Percentiles rank a stretch among this genome's conserved stretches.
Evolutionary conservation across 2,797 vertebrate species (phyloP).

Genomic region (Merluccius polli): DNA sequence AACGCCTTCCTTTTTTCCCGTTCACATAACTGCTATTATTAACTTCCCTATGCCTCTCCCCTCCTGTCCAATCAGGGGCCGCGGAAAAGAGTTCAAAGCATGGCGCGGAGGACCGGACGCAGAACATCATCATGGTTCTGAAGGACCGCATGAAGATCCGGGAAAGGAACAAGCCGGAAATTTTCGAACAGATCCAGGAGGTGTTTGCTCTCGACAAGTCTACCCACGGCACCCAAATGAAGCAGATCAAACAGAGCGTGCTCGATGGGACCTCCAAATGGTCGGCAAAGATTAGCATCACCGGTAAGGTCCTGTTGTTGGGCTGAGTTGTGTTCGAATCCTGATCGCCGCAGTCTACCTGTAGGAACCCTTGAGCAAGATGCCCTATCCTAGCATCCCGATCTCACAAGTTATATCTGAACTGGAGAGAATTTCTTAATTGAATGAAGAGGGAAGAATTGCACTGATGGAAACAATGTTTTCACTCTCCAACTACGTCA

Average conservation of each 20-base stretch:
- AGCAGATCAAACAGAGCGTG: constrained; percentile 95
- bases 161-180: constrained; percentile 96
- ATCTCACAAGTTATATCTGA: no score
- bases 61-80: constrained; percentile 75
- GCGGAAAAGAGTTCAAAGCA: constrained; percentile 98
- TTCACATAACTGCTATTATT: neutral
- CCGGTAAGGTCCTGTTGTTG: constrained; percentile 67
- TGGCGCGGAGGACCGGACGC: constrained; percentile 92
- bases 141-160: constrained; percentile 99
- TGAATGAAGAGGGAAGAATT: no score
- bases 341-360: neutral
- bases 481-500: no score
- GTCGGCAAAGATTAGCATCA: constrained; percentile 98
- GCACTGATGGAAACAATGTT: no score
- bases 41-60: neutral
- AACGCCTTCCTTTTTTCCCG: no score
- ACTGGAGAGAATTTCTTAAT: no score
- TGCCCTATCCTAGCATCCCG: no score
- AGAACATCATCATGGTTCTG: constrained; percentile 98
- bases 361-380: neutral
- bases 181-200: constrained; percentile 96
- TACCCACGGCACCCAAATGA: constrained; percentile 88
- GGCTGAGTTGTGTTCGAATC: neutral
- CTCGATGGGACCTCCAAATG: constrained; percentile 96
- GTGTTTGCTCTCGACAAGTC: constrained; percentile 86